Base-by-base conservation (phyloP, 2,888 invertebrate species). In the Epirrita christyi region DNA sequence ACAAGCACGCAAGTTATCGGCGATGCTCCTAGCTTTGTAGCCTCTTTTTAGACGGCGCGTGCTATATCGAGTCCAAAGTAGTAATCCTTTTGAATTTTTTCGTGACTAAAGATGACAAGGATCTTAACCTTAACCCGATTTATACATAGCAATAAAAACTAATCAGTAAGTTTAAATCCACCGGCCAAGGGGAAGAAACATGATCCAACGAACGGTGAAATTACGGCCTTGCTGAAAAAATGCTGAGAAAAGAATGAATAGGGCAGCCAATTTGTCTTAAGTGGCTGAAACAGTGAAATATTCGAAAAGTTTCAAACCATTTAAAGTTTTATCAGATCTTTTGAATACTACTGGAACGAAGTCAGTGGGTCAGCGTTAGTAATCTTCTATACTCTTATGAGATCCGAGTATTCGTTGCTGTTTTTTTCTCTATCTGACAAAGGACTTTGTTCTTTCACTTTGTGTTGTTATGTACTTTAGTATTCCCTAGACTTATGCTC, bases 211-310 rank as follows among this genome's bases (percentile, higher is more conserved):
- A 78, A 81, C 80, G 80, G 81, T 82, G 76, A 85, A 88, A 88
- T 87, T 85, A 75, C 82, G 71, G 63, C 59, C 63, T 55, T 60
- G 65, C 67, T 67, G 72, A 72, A 79, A 84, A 85, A 80, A 81
- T 75, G 71, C 73, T 73, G 65, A 65, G 41, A 48, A 54, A 46
- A 40, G 48, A 48, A 53, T 49, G 51, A 57, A 71, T 77, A 83
- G 78, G 64, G 68, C 64, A 69, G 77, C 82, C 80, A 86, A 88
- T 88, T 88, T 88, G 86, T 88, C 86, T 83, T 79, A 81, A 88
- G 86, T 82, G 83, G 86, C 78, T 83, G 73, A 81, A 86, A 80
- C 86, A 81, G 82, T 85, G 82, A 88, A 88, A 86, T 88, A 88
- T 88, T 86, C 71, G 76, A 73, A 73, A 87, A 88, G 79, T 88